Conservation (phyloP, 2,888 invertebrate genomes). For the Teinopalpus imperialis region DNA sequence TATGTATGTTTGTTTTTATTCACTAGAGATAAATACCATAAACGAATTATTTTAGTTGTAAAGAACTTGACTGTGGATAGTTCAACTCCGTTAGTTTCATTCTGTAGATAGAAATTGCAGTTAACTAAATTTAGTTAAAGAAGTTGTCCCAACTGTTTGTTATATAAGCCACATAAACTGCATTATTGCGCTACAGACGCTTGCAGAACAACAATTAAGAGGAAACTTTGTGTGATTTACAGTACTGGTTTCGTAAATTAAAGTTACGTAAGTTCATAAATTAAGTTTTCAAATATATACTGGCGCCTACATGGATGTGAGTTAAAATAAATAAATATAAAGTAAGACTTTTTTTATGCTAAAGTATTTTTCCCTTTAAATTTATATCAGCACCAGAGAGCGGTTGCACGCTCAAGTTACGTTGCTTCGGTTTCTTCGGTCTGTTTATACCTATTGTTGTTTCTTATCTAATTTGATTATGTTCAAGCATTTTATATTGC, state of each 20-base stretch:
- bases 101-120: constrained; percentile 50
- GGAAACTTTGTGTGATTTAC: constrained; percentile 7
- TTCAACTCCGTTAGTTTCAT: constrained; percentile 41
- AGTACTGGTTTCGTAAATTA: constrained; percentile 8
- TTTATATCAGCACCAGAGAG: too few relatives aligned
- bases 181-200: constrained; percentile 3
- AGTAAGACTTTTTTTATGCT: too few relatives aligned
- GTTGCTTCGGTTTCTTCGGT: too few relatives aligned
- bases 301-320: not conserved
- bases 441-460: too few relatives aligned
- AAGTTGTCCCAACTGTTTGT: constrained; percentile 36
- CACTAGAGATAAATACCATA: too few relatives aligned
- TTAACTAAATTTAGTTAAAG: constrained; percentile 50
- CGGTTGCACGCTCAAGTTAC: too few relatives aligned
- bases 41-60: too few relatives aligned
- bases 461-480: too few relatives aligned
- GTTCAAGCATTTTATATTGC: too few relatives aligned
- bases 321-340: too few relatives aligned
- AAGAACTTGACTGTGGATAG: constrained; percentile 42
- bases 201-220: constrained; percentile 10
- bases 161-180: constrained; percentile 14
- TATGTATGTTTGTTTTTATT: too few relatives aligned
- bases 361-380: too few relatives aligned
- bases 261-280: not conserved
- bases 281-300: constrained; percentile 1